Evolutionary conservation across 2,888 invertebrate species (phyloP).

Genomic region (Nomada hirtipes): DNA sequence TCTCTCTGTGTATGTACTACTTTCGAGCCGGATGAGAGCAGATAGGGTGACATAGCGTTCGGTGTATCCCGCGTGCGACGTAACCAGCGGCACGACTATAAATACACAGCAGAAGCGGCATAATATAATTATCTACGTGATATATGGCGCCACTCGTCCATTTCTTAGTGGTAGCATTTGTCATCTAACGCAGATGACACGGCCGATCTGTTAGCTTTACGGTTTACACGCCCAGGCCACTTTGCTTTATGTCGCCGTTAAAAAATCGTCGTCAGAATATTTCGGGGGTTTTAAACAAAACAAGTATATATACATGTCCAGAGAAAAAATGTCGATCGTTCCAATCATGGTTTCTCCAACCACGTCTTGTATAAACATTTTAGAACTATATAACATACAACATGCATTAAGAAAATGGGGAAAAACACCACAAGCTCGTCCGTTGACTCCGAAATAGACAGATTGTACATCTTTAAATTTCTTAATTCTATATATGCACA

Average conservation of each 20-base stretch:
- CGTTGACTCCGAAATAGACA: neutral
- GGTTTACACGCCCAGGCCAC: conserved; percentile 26
- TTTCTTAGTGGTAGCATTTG: conserved; percentile 75
- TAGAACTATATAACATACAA: neutral
- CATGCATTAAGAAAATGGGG: neutral
- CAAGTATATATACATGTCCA: conserved; percentile 58
- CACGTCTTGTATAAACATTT: conserved; percentile 45
- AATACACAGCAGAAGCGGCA: conserved; percentile 72
- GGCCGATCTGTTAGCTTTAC: conserved; percentile 69
- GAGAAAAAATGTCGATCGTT: conserved; percentile 34
- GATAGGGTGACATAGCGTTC: conserved; percentile 63
- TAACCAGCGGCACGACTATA: conserved; percentile 66
- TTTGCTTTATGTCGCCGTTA: conserved; percentile 9
- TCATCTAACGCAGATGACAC: conserved; percentile 74
- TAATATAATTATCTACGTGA: conserved; percentile 83
- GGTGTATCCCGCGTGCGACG: conserved; percentile 47
- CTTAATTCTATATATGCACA: neutral
- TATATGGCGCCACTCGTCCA: conserved; percentile 77
- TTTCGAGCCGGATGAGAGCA: conserved; percentile 55
- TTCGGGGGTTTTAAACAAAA: conserved; percentile 53
- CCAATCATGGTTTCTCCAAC: too few species aligned
- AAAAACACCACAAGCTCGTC: neutral
- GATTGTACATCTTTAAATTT: neutral
- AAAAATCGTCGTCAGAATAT: conserved; percentile 7
- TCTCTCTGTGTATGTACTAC: conserved; percentile 54